Evolutionary conservation across 2,113 vertebrate species (phyloP).

Genomic region (Microtus richardsoni): DNA sequence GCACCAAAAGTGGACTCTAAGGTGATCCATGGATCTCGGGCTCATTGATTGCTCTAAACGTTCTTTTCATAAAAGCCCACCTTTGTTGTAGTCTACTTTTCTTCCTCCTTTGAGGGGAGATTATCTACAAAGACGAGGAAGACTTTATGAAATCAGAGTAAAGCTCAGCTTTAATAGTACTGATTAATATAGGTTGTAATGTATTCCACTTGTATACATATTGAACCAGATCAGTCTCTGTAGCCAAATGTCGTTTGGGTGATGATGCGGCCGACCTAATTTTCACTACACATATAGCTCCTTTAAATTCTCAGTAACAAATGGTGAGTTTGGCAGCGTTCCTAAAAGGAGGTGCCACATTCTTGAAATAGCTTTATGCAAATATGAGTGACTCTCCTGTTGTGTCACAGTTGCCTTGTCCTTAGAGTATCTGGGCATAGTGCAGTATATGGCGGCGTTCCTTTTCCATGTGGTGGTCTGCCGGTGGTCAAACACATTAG

Average conservation of each 20-base stretch:
- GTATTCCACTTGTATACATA: background rate
- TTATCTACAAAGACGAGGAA: background rate
- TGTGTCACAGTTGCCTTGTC: background rate
- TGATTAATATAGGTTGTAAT: background rate
- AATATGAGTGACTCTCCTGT: background rate
- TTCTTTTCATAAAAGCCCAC: background rate
- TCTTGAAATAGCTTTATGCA: slow-evolving; percentile 16
- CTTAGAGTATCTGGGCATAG: background rate
- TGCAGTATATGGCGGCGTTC: too few species aligned
- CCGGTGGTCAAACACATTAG: background rate
- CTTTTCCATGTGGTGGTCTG: background rate
- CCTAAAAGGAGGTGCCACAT: background rate
- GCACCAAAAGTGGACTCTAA: background rate
- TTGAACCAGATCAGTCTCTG: background rate
- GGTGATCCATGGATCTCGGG: background rate
- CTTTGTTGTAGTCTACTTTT: background rate
- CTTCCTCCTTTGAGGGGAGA: background rate
- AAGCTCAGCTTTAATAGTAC: background rate
- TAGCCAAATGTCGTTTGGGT: background rate
- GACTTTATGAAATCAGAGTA: background rate
- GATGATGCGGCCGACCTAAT: background rate
- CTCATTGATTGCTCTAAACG: background rate
- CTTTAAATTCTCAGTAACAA: slow-evolving; percentile 9
- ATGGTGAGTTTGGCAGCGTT: background rate
- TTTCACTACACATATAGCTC: background rate